Evolutionary conservation across 2,113 vertebrate genomes (phyloP).

Genomic region (Bolborhynchus lineola): DNA sequence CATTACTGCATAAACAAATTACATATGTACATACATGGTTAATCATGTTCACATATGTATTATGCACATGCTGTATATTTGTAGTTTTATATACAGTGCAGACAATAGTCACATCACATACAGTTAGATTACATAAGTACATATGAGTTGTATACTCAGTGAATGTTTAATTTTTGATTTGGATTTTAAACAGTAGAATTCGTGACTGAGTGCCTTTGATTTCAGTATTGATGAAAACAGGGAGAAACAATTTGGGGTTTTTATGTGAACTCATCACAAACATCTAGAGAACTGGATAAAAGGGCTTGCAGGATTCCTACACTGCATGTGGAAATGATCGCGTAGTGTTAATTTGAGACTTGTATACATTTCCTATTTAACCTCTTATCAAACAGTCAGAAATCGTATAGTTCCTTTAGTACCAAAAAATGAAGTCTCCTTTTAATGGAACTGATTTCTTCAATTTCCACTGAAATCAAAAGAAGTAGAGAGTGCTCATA

Average conservation of each 20-base stretch:
- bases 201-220: slow-evolving; percentile 41
- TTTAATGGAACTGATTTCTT: background rate
- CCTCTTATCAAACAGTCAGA: background rate
- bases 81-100: background rate
- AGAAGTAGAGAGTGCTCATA: background rate
- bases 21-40: background rate
- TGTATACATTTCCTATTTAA: background rate
- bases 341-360: background rate
- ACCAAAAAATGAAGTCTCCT: background rate
- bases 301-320: slow-evolving; percentile 21
- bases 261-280: slow-evolving; percentile 44
- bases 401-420: background rate
- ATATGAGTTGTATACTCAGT: background rate
- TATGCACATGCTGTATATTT: background rate
- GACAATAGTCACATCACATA: background rate
- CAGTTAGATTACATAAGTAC: background rate
- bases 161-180: slow-evolving; percentile 28
- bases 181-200: slow-evolving; percentile 35
- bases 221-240: slow-evolving; percentile 19
- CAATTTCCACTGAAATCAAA: background rate
- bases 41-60: background rate
- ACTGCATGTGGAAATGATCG: slow-evolving; percentile 21
- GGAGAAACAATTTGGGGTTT: slow-evolving; percentile 22
- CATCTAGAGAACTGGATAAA: slow-evolving; percentile 42
- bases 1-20: background rate